phyloP scores from a whole-genome alignment of 2,797 vertebrate species.

The Macropodus opercularis region DNA sequence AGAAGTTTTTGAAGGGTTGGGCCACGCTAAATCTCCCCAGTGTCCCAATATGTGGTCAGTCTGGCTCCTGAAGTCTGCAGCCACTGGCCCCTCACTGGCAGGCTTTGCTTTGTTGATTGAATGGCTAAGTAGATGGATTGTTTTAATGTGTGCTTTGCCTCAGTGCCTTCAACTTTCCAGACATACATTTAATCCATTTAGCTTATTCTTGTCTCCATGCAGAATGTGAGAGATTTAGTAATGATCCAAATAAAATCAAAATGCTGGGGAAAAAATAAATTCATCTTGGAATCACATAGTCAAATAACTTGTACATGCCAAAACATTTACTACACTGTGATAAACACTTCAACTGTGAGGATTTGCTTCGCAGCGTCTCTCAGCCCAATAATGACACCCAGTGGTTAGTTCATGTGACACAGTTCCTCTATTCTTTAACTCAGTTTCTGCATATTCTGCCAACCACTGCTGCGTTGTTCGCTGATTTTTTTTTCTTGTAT shows the following conservation, averaged over 20 bases:
- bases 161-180: slow-evolving; percentile 30
- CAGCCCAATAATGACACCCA: slow-evolving; percentile 71
- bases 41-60: slow-evolving; percentile 71
- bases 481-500: slow-evolving; percentile 29
- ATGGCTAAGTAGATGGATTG: slow-evolving; percentile 54
- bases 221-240: neutral
- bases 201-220: slow-evolving; percentile 2
- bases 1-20: slow-evolving; percentile 68
- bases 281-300: no score
- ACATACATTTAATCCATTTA: neutral
- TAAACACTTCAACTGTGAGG: neutral
- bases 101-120: slow-evolving; percentile 69
- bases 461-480: slow-evolving; percentile 24
- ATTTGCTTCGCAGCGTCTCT: slow-evolving; percentile 16
- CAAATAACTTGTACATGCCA: neutral
- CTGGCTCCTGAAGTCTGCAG: slow-evolving; percentile 75
- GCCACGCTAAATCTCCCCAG: slow-evolving; percentile 65
- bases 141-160: slow-evolving; percentile 61
- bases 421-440: slow-evolving; percentile 17
- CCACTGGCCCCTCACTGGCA: slow-evolving; percentile 65
- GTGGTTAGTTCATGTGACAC: slow-evolving; percentile 42
- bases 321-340: neutral
- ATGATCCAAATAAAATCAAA: slow-evolving; percentile 10
- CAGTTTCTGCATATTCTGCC: slow-evolving; percentile 16
- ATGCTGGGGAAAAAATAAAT: no score